Percentiles rank a stretch among this genome's conserved stretches.
These are phyloP conservation scores for Labeo rohita DNA, from an alignment of 2,113 vertebrate genomes.

Conservation along the genomic window DNA sequence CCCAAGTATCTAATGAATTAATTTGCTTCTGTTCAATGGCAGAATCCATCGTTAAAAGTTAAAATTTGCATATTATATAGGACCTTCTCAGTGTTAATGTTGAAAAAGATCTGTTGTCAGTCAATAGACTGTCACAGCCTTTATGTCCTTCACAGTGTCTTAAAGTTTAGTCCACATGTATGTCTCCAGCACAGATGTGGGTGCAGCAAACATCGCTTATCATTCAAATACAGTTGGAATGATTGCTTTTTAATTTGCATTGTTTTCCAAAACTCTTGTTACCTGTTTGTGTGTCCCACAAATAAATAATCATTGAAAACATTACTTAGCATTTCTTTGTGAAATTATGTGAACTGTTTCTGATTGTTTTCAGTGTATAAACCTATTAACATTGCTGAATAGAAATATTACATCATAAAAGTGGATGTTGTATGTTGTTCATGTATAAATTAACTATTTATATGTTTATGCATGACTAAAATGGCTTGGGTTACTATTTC, in stretches of 20 bases:
- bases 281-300: background rate
- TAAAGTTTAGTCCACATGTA: background rate
- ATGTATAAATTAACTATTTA: background rate
- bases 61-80: background rate
- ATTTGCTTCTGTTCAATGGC: background rate
- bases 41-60: background rate
- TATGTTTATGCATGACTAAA: background rate
- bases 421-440: no score
- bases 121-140: background rate
- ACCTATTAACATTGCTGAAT: background rate
- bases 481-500: background rate
- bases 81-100: background rate
- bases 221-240: background rate
- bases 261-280: background rate
- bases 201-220: background rate
- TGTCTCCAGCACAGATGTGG: background rate
- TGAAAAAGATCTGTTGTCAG: background rate
- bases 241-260: background rate
- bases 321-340: background rate
- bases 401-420: no score
- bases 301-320: background rate
- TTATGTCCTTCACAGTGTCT: conserved; percentile 1
- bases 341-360: background rate
- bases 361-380: background rate
- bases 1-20: background rate